phyloP scores from a whole-genome alignment of 2,113 vertebrate genomes.

The Blennius ocellaris region DNA sequence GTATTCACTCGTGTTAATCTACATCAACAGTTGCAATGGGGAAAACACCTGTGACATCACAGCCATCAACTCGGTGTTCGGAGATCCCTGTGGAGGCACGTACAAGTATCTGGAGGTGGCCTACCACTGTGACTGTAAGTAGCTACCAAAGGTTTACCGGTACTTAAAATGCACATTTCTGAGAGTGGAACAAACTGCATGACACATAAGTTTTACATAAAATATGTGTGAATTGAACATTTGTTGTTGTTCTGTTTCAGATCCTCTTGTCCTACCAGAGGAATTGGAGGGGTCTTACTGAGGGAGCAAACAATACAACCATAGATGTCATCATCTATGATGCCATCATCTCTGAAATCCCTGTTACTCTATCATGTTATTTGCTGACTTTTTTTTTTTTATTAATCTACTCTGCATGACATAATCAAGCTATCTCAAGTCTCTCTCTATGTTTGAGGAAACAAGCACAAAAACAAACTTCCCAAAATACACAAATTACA shows the following conservation, averaged over 20 bases:
- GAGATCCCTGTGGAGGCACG: slow-evolving; percentile 30
- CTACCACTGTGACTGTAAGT: slow-evolving; percentile 57
- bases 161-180: neutral
- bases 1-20: neutral
- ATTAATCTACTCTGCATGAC: too few species aligned
- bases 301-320: too few species aligned
- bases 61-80: slow-evolving; percentile 28
- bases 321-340: too few species aligned
- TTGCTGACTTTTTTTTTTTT: too few species aligned
- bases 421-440: too few species aligned
- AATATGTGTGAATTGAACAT: neutral
- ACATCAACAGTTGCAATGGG: slow-evolving; percentile 58
- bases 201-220: too few species aligned
- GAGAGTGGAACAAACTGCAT: neutral
- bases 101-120: slow-evolving; percentile 71
- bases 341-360: too few species aligned
- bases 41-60: slow-evolving; percentile 48
- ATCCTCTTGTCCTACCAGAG: rapidly evolving
- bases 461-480: too few species aligned
- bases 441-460: too few species aligned
- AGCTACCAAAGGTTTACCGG: neutral
- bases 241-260: slow-evolving; percentile 31
- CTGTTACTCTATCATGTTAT: too few species aligned
- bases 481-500: too few species aligned
- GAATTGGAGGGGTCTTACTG: neutral